Evolutionary conservation across 2,888 invertebrate genomes (phyloP), one percentile per base, ranked within the genome.

Genomic region (Drosophila ezoana): DNA sequence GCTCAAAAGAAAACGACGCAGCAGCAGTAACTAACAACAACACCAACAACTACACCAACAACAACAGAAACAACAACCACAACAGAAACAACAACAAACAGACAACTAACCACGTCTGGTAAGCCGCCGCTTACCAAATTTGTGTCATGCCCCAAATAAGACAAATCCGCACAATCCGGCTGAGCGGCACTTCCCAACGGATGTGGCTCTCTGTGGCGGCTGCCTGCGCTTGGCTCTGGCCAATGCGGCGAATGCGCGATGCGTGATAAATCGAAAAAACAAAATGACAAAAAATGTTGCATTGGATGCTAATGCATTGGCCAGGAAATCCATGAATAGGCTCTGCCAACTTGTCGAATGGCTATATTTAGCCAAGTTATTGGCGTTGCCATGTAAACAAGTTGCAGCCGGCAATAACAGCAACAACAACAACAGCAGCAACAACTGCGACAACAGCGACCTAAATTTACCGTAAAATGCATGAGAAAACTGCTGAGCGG

Each of bases 121-220:
- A 65, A 63, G 66, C 49, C 49, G 80, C 28, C 61, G 72, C 66
- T 69, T 81, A 72, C 82, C 87, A 89, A 89, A 85, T 89, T 84
- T 84, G 81, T 85, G 84, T 85, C 84, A 87, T 89, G 84, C 89
- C 89, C 89, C 89, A 85, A 87, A 85, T 85, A 84, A 75, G 89
- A 81, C 70, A 71, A 79, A 72, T 85, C 85, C 86, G 86, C 72
- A 76, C 81, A 78, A 81, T 72, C 81, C 69, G 81, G 78, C 73
- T 60, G 44, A 59, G 40, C 45, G 60, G 48, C 54, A 75, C 75
- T 76, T 71, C 74, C 69, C 77, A 69, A 66, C 79, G 84, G 77
- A 83, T 80, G 80, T 83, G 81, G 65, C 51, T 57, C 43, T 41
- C 38, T 35, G 28, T 28, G 28, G 28, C 28, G 51, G 11, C 35